Evolutionary conservation across 2,888 invertebrate genomes (phyloP).

Genomic region (Drosophila siamana): DNA sequence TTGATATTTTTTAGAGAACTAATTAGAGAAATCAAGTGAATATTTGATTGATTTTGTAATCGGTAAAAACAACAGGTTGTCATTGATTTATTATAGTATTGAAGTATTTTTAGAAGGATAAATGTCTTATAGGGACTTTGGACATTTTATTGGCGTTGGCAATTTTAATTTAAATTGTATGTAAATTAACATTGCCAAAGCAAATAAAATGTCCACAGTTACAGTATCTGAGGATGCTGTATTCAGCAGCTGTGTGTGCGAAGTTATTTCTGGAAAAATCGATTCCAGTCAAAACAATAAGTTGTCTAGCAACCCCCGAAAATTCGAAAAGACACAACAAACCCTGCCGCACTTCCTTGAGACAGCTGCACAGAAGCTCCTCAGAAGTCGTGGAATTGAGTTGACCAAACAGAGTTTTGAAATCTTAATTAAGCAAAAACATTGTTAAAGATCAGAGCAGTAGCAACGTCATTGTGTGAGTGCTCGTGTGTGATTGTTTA

Average conservation of each 20-base stretch:
- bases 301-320: constrained; percentile 30
- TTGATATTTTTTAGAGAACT: neutral
- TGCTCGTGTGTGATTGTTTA: constrained; percentile 9
- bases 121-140: no score
- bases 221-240: neutral
- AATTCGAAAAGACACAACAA: constrained; percentile 1
- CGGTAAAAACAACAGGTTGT: neutral
- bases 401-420: constrained; percentile 1
- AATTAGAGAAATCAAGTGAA: neutral
- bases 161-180: no score
- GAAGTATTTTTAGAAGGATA: no score
- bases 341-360: neutral
- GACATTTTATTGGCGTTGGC: no score
- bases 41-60: neutral
- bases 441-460: constrained; percentile 1
- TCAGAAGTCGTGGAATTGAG: neutral
- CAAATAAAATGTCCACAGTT: no score
- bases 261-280: constrained; percentile 41
- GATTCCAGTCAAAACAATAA: constrained; percentile 20
- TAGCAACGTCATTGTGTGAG: neutral
- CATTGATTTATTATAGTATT: neutral
- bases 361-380: constrained; percentile 9
- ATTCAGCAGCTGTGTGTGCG: constrained; percentile 6
- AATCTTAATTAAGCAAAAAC: neutral
- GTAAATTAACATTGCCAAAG: no score